phyloP scores from a whole-genome alignment of 1,140 invertebrate species.

The Bombus sylvicola region DNA sequence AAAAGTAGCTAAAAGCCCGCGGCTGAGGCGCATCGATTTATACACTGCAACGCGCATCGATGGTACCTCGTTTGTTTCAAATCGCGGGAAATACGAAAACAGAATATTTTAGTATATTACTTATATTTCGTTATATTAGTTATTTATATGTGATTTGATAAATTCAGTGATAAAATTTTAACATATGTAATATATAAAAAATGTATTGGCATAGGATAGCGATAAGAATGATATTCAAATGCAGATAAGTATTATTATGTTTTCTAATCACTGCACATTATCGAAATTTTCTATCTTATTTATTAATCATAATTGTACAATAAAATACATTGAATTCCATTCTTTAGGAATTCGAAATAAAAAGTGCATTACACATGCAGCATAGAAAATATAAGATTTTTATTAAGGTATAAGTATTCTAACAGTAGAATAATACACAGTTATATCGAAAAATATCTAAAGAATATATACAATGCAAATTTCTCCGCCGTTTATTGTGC shows the following conservation, averaged over 20 bases:
- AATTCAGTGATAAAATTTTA: too few species aligned
- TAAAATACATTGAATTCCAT: background rate
- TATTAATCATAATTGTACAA: background rate
- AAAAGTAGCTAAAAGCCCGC: slow-evolving; percentile 58
- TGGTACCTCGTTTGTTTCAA: background rate
- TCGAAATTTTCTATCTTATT: background rate
- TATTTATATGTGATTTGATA: too few species aligned
- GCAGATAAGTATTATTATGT: background rate
- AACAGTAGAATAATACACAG: background rate
- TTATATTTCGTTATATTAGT: background rate
- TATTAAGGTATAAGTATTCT: background rate
- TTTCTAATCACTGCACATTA: background rate
- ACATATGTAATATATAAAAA: too few species aligned
- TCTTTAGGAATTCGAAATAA: background rate
- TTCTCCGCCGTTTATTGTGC: slow-evolving; percentile 1
- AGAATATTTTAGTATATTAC: background rate
- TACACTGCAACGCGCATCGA: slow-evolving; percentile 50
- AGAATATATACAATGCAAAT: background rate
- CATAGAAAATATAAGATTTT: background rate
- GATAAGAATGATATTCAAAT: background rate
- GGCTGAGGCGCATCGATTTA: slow-evolving; percentile 66
- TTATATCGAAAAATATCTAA: background rate
- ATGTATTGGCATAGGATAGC: too few species aligned
- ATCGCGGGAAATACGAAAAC: slow-evolving; percentile 37
- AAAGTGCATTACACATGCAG: background rate